Evolutionary conservation across 2,888 invertebrate genomes (phyloP), one percentile per base, ranked within the genome.

Genomic region (Microctonus hyperodae): DNA sequence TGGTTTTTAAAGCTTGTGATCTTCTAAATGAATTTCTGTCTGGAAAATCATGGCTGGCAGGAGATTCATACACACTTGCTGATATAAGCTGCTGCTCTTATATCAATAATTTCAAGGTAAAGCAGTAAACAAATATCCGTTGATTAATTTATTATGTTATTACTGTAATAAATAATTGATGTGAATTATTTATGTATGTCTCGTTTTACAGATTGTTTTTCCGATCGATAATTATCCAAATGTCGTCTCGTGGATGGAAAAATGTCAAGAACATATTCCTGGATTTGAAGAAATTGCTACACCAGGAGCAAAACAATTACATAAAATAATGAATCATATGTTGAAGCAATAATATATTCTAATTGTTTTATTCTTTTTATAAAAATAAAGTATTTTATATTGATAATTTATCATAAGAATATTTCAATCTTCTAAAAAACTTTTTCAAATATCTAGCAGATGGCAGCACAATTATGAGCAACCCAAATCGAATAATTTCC

Each of bases 241-340:
- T 75, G 85, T 90, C 28, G 80, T 85, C 65, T 84, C 85, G 60
- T 91, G 91, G 91, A 23, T 62, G n/a, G 13, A 51, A 22, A 59
- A 48, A 20, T 64, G 55, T 44, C 44, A 59, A 31, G 9, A n/a
- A 25, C 10, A 37, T 11, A 33, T 64, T 16, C 37, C 65, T 25
- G 40, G 44, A 44, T 33, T 40, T 31, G 55, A 53, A 23, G 60
- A 60, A 40, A 16, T 60, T 1, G 33, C 28, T 28, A n/a, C n/a
- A n/a, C 11, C 11, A 1, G 55, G 50, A 44, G 44, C 44, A 40
- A 65, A 65, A 55, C 22, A 25, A 23, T 31, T 53, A n/a, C 58
- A 40, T 11, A 9, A 1, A n/a, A 7, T 23, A 1, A 13, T 58
- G 1, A 37, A 37, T 23, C 37, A 25, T 0, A 16, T 35, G 2